Percentiles rank a stretch among this genome's conserved stretches.
Conservation (phyloP, 2,113 vertebrate species). For the Megaptera novaeangliae region DNA sequence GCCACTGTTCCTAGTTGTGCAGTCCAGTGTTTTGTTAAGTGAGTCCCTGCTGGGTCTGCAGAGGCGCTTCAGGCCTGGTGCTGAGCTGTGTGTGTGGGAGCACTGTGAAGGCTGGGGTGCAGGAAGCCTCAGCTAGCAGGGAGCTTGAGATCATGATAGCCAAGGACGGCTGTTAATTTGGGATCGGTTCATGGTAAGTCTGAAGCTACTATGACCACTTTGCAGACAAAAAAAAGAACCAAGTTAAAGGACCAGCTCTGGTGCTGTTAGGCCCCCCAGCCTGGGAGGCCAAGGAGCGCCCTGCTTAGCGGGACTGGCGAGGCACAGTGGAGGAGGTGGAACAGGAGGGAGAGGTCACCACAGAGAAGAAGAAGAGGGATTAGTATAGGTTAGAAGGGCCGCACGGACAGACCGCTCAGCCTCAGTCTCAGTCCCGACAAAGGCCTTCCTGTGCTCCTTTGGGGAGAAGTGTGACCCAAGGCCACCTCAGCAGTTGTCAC, state of each 20-base stretch:
- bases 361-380: slow-evolving; percentile 53
- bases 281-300: neutral
- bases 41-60: neutral
- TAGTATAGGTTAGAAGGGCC: slow-evolving; percentile 76
- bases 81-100: neutral
- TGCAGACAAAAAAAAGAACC: slow-evolving; percentile 66
- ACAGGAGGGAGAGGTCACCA: neutral
- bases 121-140: neutral
- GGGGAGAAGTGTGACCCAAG: neutral
- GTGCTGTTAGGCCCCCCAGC: slow-evolving; percentile 40
- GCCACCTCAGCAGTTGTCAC: neutral
- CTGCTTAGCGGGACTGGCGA: neutral
- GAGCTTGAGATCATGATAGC: neutral
- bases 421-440: neutral
- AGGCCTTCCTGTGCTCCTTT: neutral
- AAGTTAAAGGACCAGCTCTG: slow-evolving; percentile 31
- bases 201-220: slow-evolving; percentile 64
- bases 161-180: neutral
- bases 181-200: neutral
- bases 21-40: accelerated
- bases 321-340: slow-evolving; percentile 13
- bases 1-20: neutral
- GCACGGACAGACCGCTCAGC: slow-evolving; percentile 39
- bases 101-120: accelerated
- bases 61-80: neutral